Conservation (phyloP, 2,888 invertebrate species). For the Dryococelus australis region DNA sequence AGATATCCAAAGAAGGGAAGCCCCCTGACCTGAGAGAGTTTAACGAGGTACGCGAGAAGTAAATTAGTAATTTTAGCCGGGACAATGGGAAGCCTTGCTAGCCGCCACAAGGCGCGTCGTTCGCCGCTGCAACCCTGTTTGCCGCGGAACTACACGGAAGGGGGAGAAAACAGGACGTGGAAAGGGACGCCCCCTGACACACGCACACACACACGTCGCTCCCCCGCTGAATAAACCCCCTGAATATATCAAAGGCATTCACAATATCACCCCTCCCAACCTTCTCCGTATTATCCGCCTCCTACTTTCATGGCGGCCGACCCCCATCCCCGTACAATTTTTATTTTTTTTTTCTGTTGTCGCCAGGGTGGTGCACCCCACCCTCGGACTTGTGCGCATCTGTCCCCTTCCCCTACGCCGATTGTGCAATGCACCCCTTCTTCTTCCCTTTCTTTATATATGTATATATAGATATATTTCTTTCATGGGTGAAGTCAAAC, state of each 20-base stretch:
- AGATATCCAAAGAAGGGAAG: too few relatives aligned
- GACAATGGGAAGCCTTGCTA: too few relatives aligned
- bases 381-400: not conserved
- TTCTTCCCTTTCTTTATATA: not conserved
- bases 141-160: not conserved
- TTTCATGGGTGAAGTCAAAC: not conserved
- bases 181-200: not conserved
- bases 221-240: not conserved
- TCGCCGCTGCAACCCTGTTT: not conserved
- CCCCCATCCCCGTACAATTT: not conserved
- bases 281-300: not conserved
- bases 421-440: not conserved
- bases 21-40: too few relatives aligned
- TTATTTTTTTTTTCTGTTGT: not conserved
- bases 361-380: not conserved
- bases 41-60: too few relatives aligned
- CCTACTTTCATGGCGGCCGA: not conserved
- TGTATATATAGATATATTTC: not conserved
- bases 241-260: slow-evolving; percentile 4
- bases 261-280: not conserved
- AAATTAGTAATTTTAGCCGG: too few relatives aligned
- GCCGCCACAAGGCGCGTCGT: too few relatives aligned
- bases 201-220: not conserved
- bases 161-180: not conserved
- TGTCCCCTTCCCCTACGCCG: not conserved